Evolutionary conservation across 2,113 vertebrate species (phyloP).

Genomic region (Thymallus thymallus): DNA sequence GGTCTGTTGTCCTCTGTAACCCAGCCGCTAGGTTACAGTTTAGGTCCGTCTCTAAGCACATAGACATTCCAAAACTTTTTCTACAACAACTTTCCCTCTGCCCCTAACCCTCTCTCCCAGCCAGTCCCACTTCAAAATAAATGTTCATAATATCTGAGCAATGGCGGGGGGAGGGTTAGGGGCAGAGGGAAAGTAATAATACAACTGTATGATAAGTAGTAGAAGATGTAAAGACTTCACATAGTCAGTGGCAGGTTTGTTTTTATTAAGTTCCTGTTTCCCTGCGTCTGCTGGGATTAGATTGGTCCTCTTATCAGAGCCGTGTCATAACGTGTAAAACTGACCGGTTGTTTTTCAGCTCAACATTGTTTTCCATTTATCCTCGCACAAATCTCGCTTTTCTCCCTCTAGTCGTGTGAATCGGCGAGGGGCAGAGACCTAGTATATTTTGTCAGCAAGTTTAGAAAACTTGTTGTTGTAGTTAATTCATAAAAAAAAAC

Average conservation of each 20-base stretch:
- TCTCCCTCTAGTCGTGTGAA: constrained; percentile 34
- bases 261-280: constrained; percentile 15
- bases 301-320: constrained; percentile 28
- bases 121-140: background rate
- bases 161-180: background rate
- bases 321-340: constrained; percentile 42
- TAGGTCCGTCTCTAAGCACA: background rate
- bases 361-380: too few relatives aligned
- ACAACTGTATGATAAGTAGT: constrained; percentile 27
- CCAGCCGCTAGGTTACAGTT: background rate
- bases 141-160: constrained; percentile 30
- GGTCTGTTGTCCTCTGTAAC: too few relatives aligned
- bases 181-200: constrained; percentile 17
- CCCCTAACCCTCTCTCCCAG: background rate
- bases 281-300: constrained; percentile 19
- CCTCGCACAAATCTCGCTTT: too few relatives aligned
- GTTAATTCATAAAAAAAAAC: constrained; percentile 59
- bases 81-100: too few relatives aligned
- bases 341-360: too few relatives aligned
- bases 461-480: constrained; percentile 61
- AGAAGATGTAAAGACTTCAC: constrained; percentile 26
- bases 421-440: constrained; percentile 40
- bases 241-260: constrained; percentile 7
- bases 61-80: constrained; percentile 15
- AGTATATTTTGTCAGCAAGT: constrained; percentile 60